Base-by-base conservation (phyloP, 2,888 invertebrate species). In the Eupeodes latifasciatus region DNA sequence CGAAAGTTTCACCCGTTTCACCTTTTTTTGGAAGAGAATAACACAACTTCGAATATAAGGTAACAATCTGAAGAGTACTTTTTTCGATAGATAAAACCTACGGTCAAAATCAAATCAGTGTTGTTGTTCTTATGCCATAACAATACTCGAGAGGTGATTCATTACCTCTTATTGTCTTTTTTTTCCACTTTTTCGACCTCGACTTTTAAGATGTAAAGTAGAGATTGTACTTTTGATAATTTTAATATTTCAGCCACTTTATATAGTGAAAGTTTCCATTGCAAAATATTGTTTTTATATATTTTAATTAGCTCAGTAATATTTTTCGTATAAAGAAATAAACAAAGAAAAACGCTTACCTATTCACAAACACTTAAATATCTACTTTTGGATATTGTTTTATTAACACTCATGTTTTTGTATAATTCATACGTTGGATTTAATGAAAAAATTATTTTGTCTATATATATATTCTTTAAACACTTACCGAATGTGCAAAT, bases 401-500 rank as follows among this genome's bases (percentile, higher is more conserved):
- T 34, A 49, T 67, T 51, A 49, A 47, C 34, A 34, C 34, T 57
- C 3, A 34, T 27, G 9, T 4, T 57, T 3, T 27, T 27, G 27
- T 27, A 7, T 27, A 4, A 7, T 36, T 67, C 34, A 51, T 40
- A 36, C 5, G 16, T 16, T 14, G 3, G 3, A 36, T 53, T 12
- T 6, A 40, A 36, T 36, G 14, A 5, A 16, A 44, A 49, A 16
- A 49, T 78, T 2, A 27, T 14, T 47, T 10, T 27, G 2, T 67
- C 1, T n/a, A 67, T 61, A 74, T 53, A 19, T 72, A 44, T 75
- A 51, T 72, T 19, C 11, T 47, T 47, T 11, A 49, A 79, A 61
- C 57, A 80, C 87, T 87, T 72, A 87, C 87, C 87, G 57, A 77
- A 74, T 66, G 69, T 81, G 62, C 49, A 80, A 87, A 77, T 75